These are phyloP conservation scores for Dascillus cervinus DNA, from an alignment of 2,888 invertebrate genomes.

Conservation along the genomic window DNA sequence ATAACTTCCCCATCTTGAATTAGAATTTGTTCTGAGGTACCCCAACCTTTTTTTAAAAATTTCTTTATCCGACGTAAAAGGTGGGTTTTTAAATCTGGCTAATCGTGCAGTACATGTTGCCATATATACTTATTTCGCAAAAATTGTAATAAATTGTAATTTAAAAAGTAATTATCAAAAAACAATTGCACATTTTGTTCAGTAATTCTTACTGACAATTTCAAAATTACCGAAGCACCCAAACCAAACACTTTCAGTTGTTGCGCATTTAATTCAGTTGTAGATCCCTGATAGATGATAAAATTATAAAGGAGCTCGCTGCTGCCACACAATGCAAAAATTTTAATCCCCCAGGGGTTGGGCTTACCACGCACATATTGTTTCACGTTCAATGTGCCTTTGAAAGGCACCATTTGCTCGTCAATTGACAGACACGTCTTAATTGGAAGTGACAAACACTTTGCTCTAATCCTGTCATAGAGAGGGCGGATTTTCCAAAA, in stretches of 20 bases:
- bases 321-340: constrained; percentile 3
- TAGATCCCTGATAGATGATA: constrained; percentile 1
- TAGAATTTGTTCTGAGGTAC: constrained; percentile 2
- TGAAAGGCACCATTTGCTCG: constrained; percentile 4
- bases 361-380: constrained; percentile 4
- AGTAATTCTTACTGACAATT: constrained; percentile 1
- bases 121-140: not conserved
- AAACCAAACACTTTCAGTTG: constrained; percentile 1
- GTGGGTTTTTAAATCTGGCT: constrained; percentile 1
- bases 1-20: constrained; percentile 1
- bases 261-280: constrained; percentile 2
- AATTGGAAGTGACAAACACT: constrained; percentile 2
- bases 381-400: not conserved
- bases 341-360: constrained; percentile 1
- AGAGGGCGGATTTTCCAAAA: constrained; percentile 4
- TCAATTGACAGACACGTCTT: constrained; percentile 1
- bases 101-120: constrained; percentile 4
- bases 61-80: constrained; percentile 1
- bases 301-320: constrained; percentile 3
- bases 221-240: constrained; percentile 1
- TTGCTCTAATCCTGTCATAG: constrained; percentile 1
- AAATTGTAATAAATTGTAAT: constrained; percentile 1
- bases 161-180: constrained; percentile 5
- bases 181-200: not conserved
- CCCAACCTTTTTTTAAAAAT: constrained; percentile 1